A percentile compares a stretch with the other conserved stretches of the same genome.
These are phyloP conservation scores for Temnopleurus reevesii DNA, from an alignment of 53 echinoderm and acorn worm species.

Conservation along the genomic window DNA sequence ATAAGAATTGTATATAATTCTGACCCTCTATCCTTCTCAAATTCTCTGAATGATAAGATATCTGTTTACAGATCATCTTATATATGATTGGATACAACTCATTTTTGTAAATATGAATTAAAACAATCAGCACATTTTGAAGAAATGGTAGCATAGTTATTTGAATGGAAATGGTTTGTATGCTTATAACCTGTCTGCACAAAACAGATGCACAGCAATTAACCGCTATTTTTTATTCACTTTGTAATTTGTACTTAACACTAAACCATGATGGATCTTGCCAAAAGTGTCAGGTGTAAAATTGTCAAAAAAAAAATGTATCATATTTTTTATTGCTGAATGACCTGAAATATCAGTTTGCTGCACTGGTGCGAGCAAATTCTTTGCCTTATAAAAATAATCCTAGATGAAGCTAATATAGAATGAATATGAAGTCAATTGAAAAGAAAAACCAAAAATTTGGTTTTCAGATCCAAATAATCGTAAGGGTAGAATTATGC, in stretches of 20 bases:
- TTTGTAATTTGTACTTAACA: slow-evolving; percentile 46
- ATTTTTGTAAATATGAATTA: background rate
- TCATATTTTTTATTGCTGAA: slow-evolving; percentile 43
- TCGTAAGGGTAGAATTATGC: too few species aligned
- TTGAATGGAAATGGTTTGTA: background rate
- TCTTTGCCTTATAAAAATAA: slow-evolving; percentile 9
- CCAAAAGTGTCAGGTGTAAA: slow-evolving; percentile 14
- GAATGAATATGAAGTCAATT: background rate
- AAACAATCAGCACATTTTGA: background rate
- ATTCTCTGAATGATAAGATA: background rate
- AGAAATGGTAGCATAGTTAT: background rate
- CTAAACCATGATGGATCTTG: slow-evolving; percentile 34
- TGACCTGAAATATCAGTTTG: slow-evolving; percentile 43
- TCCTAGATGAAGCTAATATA: background rate
- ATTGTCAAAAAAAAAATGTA: slow-evolving; percentile 47
- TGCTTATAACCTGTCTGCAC: background rate
- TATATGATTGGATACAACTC: slow-evolving; percentile 6
- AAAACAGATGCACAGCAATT: background rate
- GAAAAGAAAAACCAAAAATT: too few species aligned
- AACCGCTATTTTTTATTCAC: background rate
- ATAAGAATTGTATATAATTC: background rate
- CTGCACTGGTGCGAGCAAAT: slow-evolving; percentile 29
- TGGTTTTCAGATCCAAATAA: too few species aligned
- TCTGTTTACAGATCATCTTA: background rate
- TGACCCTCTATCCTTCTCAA: background rate